Percentiles rank a stretch among this genome's conserved stretches.
Conservation (phyloP, 2,888 invertebrate genomes). For the Lingula anatina region DNA sequence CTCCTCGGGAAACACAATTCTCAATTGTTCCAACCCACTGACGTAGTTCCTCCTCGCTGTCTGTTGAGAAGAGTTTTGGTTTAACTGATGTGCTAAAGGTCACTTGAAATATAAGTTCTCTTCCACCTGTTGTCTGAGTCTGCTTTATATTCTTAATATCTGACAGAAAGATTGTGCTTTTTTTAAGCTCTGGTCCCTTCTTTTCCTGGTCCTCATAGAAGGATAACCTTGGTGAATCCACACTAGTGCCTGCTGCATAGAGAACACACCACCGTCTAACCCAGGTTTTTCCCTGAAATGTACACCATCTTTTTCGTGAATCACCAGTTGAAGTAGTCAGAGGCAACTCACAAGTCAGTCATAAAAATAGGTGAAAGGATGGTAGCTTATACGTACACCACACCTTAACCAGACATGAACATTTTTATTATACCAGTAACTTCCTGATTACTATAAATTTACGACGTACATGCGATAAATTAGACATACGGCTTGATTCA, state of each 20-base stretch:
- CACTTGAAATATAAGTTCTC: too few relatives aligned
- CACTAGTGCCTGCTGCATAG: not conserved
- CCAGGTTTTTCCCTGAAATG: conserved; percentile 16
- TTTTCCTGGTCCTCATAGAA: not conserved
- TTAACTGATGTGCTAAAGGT: too few relatives aligned
- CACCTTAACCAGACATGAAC: too few relatives aligned
- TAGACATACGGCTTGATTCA: too few relatives aligned
- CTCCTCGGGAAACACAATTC: not conserved
- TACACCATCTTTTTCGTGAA: not conserved
- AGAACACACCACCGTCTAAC: conserved; percentile 14
- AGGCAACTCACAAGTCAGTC: not conserved
- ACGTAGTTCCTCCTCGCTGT: conserved; percentile 7
- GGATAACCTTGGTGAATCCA: not conserved
- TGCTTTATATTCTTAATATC: too few relatives aligned
- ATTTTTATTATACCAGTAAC: too few relatives aligned
- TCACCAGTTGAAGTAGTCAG: not conserved
- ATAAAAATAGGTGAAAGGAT: not conserved
- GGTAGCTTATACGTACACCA: too few relatives aligned
- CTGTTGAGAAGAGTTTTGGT: conserved; percentile 10
- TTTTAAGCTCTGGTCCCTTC: not conserved
- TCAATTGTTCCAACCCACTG: conserved; percentile 15
- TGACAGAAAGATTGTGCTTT: too few relatives aligned
- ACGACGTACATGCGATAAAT: too few relatives aligned
- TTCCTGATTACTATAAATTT: too few relatives aligned
- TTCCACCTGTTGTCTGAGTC: too few relatives aligned